Conservation (phyloP, 1,140 invertebrate species). For the Caenorhabditis remanei region DNA sequence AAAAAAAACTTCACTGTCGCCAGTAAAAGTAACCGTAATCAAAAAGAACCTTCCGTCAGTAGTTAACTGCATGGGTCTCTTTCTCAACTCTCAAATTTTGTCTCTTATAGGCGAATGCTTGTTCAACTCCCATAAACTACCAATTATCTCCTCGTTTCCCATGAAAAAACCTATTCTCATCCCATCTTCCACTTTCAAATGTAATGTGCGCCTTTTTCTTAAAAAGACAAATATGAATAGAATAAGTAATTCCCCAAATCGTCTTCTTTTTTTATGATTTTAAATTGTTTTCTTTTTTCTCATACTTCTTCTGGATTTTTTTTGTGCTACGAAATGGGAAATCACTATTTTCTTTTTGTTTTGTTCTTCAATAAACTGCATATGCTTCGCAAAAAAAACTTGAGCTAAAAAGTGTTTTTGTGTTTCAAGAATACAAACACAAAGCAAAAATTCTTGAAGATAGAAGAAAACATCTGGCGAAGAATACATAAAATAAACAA, state of each 20-base stretch:
- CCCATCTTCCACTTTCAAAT: slow-evolving; percentile 39
- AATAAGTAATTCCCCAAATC: neutral
- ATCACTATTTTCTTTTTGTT: slow-evolving; percentile 41
- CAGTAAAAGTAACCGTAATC: slow-evolving; percentile 1
- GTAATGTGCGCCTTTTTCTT: slow-evolving; percentile 22
- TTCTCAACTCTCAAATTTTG: neutral
- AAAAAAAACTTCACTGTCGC: neutral
- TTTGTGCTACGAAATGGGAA: neutral
- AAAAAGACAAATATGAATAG: neutral
- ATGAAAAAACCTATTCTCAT: neutral
- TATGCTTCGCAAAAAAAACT: slow-evolving; percentile 29
- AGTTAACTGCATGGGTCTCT: slow-evolving; percentile 31
- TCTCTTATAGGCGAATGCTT: slow-evolving; percentile 33
- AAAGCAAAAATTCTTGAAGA: neutral
- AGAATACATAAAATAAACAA: slow-evolving; percentile 49
- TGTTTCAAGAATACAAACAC: neutral
- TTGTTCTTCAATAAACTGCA: slow-evolving; percentile 52
- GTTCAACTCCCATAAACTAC: slow-evolving; percentile 2
- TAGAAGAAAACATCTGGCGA: slow-evolving; percentile 10
- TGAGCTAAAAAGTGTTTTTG: neutral
- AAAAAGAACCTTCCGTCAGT: neutral
- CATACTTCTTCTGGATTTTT: slow-evolving; percentile 1
- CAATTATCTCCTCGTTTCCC: neutral
- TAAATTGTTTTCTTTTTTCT: neutral
- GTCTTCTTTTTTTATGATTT: slow-evolving; percentile 8